Evolutionary conservation across 1,140 invertebrate genomes (phyloP).

Genomic region (Psix sp.): DNA sequence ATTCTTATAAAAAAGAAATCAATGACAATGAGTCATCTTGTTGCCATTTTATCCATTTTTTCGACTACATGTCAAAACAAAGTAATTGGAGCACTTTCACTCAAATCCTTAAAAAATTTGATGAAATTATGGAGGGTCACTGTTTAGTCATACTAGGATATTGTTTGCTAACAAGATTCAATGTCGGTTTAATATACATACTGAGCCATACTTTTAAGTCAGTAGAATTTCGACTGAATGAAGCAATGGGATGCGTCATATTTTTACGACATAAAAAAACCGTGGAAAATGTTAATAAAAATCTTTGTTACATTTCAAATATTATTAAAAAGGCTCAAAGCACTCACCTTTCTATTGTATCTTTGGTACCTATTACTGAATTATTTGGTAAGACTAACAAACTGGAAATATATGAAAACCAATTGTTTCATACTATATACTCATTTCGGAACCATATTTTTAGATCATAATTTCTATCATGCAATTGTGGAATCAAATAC

Average conservation of each 20-base stretch:
- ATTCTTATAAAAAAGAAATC: conserved; percentile 35
- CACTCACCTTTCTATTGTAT: conserved; percentile 59
- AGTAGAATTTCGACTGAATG: conserved; percentile 55
- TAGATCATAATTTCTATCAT: conserved; percentile 61
- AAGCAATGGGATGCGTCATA: conserved; percentile 66
- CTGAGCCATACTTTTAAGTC: conserved; percentile 67
- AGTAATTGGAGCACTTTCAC: conserved; percentile 57
- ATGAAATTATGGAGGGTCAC: conserved; percentile 48
- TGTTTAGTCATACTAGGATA: conserved; percentile 70
- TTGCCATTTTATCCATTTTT: conserved; percentile 62
- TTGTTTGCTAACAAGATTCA: conserved; percentile 72
- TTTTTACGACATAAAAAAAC: conserved; percentile 53
- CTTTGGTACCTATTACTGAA: conserved; percentile 63
- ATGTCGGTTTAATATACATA: conserved; percentile 70
- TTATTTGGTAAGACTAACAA: conserved; percentile 68
- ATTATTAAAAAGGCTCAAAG: conserved; percentile 31
- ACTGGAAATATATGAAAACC: not conserved
- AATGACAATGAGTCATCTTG: not conserved
- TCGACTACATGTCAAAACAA: conserved; percentile 54
- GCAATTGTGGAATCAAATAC: conserved; percentile 64
- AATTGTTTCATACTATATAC: too few relatives aligned
- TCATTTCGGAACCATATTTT: too few relatives aligned
- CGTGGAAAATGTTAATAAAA: conserved; percentile 32
- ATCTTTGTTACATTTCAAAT: conserved; percentile 58
- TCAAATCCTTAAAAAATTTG: conserved; percentile 54